A percentile compares a stretch with the other conserved stretches of the same genome.
Evolutionary conservation across 2,797 vertebrate species (phyloP).

Genomic region (Silurus aristotelis): DNA sequence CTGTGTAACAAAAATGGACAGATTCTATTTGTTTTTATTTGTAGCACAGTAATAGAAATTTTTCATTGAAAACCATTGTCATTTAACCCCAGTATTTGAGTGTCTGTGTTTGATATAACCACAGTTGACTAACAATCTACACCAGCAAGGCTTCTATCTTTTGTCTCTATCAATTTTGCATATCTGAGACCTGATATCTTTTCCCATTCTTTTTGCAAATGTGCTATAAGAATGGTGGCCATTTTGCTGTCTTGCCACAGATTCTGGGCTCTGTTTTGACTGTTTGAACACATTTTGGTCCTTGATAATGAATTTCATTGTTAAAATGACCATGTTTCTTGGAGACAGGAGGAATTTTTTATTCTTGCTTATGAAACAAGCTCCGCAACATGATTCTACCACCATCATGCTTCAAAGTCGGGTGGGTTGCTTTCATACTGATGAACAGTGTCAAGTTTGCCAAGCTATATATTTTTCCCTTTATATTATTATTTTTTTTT

Average conservation of each 20-base stretch:
- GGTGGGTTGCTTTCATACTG: too few relatives aligned
- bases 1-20: background rate
- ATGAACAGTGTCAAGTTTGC: background rate
- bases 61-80: too few relatives aligned
- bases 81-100: background rate
- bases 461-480: background rate
- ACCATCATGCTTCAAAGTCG: background rate
- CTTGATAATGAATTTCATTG: background rate
- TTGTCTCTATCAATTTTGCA: background rate
- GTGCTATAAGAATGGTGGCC: background rate
- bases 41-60: background rate
- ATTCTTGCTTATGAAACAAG: background rate
- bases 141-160: background rate
- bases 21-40: background rate
- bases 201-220: background rate
- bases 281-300: background rate
- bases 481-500: background rate
- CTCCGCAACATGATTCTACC: background rate
- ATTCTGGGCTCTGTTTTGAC: background rate
- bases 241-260: background rate
- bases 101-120: background rate
- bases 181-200: background rate
- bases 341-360: background rate
- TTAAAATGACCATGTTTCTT: background rate
- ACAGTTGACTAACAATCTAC: background rate